Evolutionary conservation across 2,888 invertebrate genomes (phyloP), one percentile per base, ranked within the genome.

Genomic region (Apamea anceps): DNA sequence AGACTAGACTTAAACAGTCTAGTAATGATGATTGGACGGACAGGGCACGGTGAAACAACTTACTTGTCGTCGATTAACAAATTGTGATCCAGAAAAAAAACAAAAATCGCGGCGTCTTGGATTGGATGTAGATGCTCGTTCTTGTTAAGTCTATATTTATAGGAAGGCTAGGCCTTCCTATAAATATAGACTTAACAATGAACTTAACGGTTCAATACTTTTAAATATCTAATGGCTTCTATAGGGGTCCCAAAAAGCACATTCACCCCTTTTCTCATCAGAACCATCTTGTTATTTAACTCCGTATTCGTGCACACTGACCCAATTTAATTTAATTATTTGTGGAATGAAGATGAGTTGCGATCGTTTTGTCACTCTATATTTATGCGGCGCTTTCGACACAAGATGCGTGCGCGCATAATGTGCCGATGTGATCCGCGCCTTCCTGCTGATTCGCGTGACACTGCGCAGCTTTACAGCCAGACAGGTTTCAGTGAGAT

Each of bases 361-460:
- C 80, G 83, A 86, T 88, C 86, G 82, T 89, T 91, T 89, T 91
- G 89, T 90, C 90, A 87, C 87, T 77, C 80, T 89, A 87, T 90
- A 92, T 90, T 90, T 91, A 90, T 62, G 82, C 72, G 83, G 72
- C 72, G 81, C 82, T 80, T 76, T 80, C 79, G 70, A 80, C 83
- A 80, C 32, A 75, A 72, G 75, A 63, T 80, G 79, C 86, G 89
- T 77, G 87, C 12, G 85, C 91, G 91, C 90, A 90, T 86, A 80
- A n/a, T n/a, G n/a, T n/a, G n/a, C 90, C 87, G 78, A 60, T n/a
- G 81, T 94, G 93, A 94, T 93, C 93, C 92, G 79, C 87, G 87
- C 90, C 92, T 92, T 93, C 93, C 93, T 92, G 93, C 93, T 94
- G 91, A 90, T 92, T 93, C 90, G 85, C 91, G 89, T 89, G 91